Evolutionary conservation across 2,113 vertebrate genomes (phyloP).

Genomic region (Tachysurus vachellii): DNA sequence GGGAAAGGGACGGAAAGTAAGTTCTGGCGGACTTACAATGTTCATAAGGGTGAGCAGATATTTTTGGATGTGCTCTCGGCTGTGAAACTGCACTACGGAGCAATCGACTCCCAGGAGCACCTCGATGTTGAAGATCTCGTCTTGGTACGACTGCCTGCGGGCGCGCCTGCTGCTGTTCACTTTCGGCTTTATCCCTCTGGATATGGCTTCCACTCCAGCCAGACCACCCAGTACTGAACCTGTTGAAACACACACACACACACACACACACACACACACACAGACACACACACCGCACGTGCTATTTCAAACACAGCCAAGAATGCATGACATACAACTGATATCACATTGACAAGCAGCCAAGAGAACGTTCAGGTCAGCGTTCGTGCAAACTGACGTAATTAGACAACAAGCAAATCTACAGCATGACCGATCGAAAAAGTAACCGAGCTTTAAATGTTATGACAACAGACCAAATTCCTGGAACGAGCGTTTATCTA

Average conservation of each 20-base stretch:
- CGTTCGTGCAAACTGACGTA: not conserved
- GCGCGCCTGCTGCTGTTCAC: slow-evolving; percentile 54
- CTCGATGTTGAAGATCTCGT: slow-evolving; percentile 85
- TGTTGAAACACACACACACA: slow-evolving; percentile 29
- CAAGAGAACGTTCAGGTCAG: not conserved
- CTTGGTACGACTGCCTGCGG: slow-evolving; percentile 74
- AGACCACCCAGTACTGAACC: slow-evolving; percentile 52
- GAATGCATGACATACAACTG: not conserved
- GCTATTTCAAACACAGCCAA: not conserved
- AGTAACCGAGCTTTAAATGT: not conserved
- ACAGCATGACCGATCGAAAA: not conserved
- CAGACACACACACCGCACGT: not conserved
- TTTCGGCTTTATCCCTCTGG: slow-evolving; percentile 39
- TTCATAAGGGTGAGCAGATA: slow-evolving; percentile 97
- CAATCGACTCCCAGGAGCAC: slow-evolving; percentile 92
- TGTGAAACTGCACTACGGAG: slow-evolving; percentile 92
- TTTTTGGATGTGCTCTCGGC: slow-evolving; percentile 91
- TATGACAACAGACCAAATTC: not conserved
- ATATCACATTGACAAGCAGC: slow-evolving; percentile 3
- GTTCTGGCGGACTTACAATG: slow-evolving; percentile 80
- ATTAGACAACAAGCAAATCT: not conserved
- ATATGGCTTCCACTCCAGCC: slow-evolving; percentile 45
- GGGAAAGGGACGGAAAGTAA: not conserved
- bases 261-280: not conserved
- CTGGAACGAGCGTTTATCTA: not conserved